Conservation (phyloP, 1,140 invertebrate genomes). For the Anoplolepis gracilipes region DNA sequence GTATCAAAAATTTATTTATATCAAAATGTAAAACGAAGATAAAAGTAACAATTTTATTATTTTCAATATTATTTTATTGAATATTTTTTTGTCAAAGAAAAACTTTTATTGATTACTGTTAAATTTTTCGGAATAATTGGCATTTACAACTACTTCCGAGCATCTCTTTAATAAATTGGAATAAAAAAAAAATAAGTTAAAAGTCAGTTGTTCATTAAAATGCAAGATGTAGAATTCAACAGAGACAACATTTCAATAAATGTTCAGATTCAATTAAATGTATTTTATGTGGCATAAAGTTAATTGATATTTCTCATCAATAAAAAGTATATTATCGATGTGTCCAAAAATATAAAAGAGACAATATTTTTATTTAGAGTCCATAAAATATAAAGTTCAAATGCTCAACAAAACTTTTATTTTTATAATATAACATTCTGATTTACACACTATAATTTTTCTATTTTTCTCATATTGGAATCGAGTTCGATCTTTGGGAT, state of each 20-base stretch:
- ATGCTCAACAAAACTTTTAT: neutral
- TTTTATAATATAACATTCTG: neutral
- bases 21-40: neutral
- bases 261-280: neutral
- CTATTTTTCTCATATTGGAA: neutral
- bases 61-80: neutral
- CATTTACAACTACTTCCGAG: neutral
- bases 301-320: constrained; percentile 12
- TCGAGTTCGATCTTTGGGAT: neutral
- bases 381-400: no score
- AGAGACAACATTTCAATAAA: neutral
- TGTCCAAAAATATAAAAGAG: neutral
- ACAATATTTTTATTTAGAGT: neutral
- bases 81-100: neutral
- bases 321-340: neutral
- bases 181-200: neutral
- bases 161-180: constrained; percentile 12
- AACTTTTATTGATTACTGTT: neutral
- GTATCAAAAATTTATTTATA: neutral
- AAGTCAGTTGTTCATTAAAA: neutral
- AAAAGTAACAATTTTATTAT: neutral
- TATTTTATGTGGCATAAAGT: neutral
- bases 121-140: neutral
- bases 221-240: neutral
- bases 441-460: neutral